Conservation (phyloP, 2,888 invertebrate genomes). For the Lissocephala sabroskyi region DNA sequence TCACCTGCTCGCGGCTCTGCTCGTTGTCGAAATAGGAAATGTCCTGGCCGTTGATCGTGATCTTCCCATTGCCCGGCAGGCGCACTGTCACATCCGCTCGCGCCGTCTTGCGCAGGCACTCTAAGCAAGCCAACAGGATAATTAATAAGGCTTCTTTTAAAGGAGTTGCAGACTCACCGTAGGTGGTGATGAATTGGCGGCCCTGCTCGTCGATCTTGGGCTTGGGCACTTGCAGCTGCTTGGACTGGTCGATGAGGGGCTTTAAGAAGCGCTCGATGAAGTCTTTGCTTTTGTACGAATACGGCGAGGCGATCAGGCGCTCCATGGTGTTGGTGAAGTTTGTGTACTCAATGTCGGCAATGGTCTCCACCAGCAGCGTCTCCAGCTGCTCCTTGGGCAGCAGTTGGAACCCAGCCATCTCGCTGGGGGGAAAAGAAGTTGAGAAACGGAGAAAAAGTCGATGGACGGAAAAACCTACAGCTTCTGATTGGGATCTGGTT, state of each 20-base stretch:
- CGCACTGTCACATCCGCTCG: slow-evolving; percentile 85
- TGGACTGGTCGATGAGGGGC: slow-evolving; percentile 75
- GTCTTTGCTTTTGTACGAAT: slow-evolving; percentile 80
- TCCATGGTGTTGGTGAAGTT: slow-evolving; percentile 83
- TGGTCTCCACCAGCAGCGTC: slow-evolving; percentile 77
- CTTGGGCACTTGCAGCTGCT: slow-evolving; percentile 78
- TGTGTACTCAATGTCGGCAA: slow-evolving; percentile 81
- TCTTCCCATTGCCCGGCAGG: slow-evolving; percentile 86
- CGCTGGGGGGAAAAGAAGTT: slow-evolving; percentile 70
- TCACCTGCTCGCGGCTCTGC: slow-evolving; percentile 85
- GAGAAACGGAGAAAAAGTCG: neutral
- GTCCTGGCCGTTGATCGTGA: slow-evolving; percentile 85
- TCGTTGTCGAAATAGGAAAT: slow-evolving; percentile 83
- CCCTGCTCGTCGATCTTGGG: slow-evolving; percentile 81
- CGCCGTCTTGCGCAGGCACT: slow-evolving; percentile 82
- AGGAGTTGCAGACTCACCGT: slow-evolving; percentile 73
- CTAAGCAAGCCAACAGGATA: slow-evolving; percentile 62
- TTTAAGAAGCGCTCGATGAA: slow-evolving; percentile 83
- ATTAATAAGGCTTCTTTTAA: neutral
- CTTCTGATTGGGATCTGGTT: slow-evolving; percentile 76
- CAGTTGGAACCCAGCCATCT: slow-evolving; percentile 77
- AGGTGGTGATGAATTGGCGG: slow-evolving; percentile 80
- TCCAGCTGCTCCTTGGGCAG: slow-evolving; percentile 79
- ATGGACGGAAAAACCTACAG: slow-evolving; percentile 72
- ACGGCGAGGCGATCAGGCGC: slow-evolving; percentile 80